Base-by-base conservation (phyloP, 2,797 vertebrate species). In the Amblyopsis hoosieri region DNA sequence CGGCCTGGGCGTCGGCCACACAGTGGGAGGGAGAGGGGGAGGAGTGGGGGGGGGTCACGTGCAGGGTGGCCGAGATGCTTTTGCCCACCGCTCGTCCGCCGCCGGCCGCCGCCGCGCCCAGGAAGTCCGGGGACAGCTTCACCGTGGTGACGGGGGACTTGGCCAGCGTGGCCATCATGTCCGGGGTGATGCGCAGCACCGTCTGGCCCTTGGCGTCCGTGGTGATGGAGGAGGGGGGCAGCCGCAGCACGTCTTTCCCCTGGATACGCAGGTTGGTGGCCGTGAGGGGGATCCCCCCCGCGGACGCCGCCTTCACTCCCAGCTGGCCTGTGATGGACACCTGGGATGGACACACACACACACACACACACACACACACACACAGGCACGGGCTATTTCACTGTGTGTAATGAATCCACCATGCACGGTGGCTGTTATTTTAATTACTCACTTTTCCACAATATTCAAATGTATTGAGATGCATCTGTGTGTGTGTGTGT, bases 161-260 rank as follows among this genome's bases (percentile, higher is more conserved):
- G 72, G 97, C 93, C 17, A 99, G 89, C 0, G 98, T 98, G n/a
- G 97, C 98, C 97, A 99, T 98, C 98, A 99, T 98, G 91, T 99
- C 98, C 0, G 97, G 97, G 2, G 98, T 99, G 85, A 99, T 98
- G 14, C 97, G 94, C 68, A 99, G 87, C 74, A 99, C 97, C 0
- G 98, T 99, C 90, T 99, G 98, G 4, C 97, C 98, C 83, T 99
- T 99, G 0, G 97, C 91, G 0, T 99, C 98, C 0, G 97, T 99
- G 74, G 96, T 99, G 89, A 99, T 99, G 67, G 98, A 99, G 19
- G 97, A 99, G 0, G 97, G 94, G 0, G 97, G 96, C 2, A 99
- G 93, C 2, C 96, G 97, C 6, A 99, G 79, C 1, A 99, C 96
- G 0, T 99, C 98, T 85, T 99, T 99, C 1, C 97, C 96, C 64